Evolutionary conservation across 53 echinoderm and acorn worm species (phyloP).

Genomic region (Apostichopus leukothele): DNA sequence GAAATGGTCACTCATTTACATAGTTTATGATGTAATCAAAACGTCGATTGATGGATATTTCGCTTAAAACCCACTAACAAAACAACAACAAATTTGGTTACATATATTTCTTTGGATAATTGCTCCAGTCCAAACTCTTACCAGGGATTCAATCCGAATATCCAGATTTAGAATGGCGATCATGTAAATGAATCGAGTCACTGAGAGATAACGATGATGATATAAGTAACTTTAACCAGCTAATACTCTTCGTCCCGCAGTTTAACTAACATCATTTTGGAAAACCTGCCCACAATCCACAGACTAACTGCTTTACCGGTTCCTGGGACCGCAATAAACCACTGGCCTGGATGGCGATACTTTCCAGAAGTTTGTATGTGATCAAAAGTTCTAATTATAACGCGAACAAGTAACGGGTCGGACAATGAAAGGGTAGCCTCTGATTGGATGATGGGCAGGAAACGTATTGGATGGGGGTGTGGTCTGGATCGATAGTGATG

Average conservation of each 20-base stretch:
- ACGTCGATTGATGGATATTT: too few relatives aligned
- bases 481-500: background rate
- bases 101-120: too few relatives aligned
- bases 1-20: too few relatives aligned
- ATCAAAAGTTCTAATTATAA: constrained; percentile 11
- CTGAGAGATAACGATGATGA: too few relatives aligned
- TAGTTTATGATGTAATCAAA: too few relatives aligned
- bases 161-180: too few relatives aligned
- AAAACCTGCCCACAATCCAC: constrained; percentile 7
- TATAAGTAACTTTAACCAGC: too few relatives aligned
- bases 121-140: too few relatives aligned
- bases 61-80: too few relatives aligned
- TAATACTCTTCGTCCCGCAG: background rate
- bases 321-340: constrained; percentile 33
- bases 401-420: background rate
- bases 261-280: background rate
- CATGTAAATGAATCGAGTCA: too few relatives aligned
- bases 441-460: background rate
- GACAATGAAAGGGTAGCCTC: background rate
- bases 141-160: too few relatives aligned
- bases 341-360: constrained; percentile 5
- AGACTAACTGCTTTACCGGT: constrained; percentile 24
- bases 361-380: background rate
- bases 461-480: background rate
- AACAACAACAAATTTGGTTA: too few relatives aligned